phyloP scores from a whole-genome alignment of 2,888 invertebrate species.

The Dryobotodes eremita region DNA sequence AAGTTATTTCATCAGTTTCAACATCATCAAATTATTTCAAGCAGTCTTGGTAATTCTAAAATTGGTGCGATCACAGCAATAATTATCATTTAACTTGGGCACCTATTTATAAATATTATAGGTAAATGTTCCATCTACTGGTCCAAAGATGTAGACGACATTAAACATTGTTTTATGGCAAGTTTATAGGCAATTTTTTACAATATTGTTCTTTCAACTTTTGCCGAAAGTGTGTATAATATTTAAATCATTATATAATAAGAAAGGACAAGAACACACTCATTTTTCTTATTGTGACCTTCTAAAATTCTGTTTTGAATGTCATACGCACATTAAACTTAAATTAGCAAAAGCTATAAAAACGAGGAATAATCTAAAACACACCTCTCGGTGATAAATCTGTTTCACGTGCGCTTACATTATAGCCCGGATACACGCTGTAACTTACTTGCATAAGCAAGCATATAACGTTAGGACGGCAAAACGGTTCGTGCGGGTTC shows the following conservation, averaged over 20 bases:
- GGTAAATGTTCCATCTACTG: not conserved
- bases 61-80: not conserved
- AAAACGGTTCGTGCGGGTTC: not conserved
- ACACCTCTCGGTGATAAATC: not conserved
- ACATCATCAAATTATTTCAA: not conserved
- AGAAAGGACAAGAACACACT: not conserved
- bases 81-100: not conserved
- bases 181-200: constrained; percentile 15
- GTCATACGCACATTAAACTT: not conserved
- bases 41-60: constrained; percentile 4
- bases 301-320: not conserved
- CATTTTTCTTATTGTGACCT: no score
- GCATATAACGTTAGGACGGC: not conserved
- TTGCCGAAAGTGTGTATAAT: not conserved
- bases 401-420: not conserved
- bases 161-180: not conserved
- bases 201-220: not conserved
- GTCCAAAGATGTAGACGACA: not conserved
- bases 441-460: not conserved
- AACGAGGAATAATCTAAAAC: not conserved
- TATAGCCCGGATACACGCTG: not conserved
- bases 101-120: not conserved
- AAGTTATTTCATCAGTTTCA: constrained; percentile 6
- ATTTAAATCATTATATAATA: not conserved
- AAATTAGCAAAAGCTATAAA: constrained; percentile 8